Base-by-base conservation (phyloP, 2,797 vertebrate genomes). In the Sus cebifrons region DNA sequence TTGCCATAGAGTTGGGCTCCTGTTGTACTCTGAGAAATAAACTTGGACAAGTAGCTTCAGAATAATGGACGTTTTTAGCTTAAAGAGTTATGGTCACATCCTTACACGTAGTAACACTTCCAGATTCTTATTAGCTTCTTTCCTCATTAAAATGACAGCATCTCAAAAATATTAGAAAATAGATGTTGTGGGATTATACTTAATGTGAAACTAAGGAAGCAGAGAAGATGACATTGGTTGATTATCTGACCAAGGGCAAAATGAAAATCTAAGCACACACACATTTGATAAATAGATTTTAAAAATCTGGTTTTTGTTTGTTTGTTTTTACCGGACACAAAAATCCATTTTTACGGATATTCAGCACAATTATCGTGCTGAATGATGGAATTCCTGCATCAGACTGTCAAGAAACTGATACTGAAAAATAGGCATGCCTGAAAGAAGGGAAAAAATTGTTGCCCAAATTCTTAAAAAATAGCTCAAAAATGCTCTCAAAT, bases 111-210 rank as follows among this genome's bases (percentile, higher is more conserved):
- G 9, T 40, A 60, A 29, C 29, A 78, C 16, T 68, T 90, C 3
- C 15, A 81, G 70, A 75, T 32, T 58, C 18, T 70, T 77, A 0
- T 52, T 65, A 86, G 20, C 65, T 79, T 77, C 29, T 86, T 49
- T 83, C 15, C 17, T 88, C 40, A 92, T 92, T 81, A 92, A 96
- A 92, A 92, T 74, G 62, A 79, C 23, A 86, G 17, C 11, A 36
- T 11, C 17, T 78, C 27, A 77, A 70, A 81, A 15, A 36, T 83
- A 83, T 78, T 67, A 71, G 13, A 40, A 83, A 94, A 86, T 9
- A 29, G 29, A 84, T 71, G 3, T 15, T 86, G 18, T 25, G 64
- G 36, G 6, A 70, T 64, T 91, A 23, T 20, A 23, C 71, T 64
- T 52, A 88, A 78, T 67, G 25, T 32, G 29, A 96, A 75, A 82